These are phyloP conservation scores for Hephaestus fuliginosus DNA, from an alignment of 2,797 vertebrate genomes.

Conservation along the genomic window DNA sequence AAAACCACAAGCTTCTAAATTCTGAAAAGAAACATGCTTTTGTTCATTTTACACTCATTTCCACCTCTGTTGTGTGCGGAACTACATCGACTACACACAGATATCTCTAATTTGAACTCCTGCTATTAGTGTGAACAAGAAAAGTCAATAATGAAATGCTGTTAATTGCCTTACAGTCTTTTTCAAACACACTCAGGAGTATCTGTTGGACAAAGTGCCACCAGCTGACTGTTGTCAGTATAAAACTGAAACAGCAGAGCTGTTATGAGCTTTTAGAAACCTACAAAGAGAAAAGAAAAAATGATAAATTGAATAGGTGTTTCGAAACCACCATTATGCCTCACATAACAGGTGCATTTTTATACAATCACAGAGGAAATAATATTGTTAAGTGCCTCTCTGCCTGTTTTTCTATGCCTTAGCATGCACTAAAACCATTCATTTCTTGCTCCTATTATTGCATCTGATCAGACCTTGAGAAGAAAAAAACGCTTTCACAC, in stretches of 20 bases:
- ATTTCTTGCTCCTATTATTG: constrained; percentile 38
- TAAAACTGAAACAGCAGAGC: constrained; percentile 28
- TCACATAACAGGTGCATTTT: constrained; percentile 39
- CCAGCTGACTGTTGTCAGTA: not conserved
- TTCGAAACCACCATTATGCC: constrained; percentile 35
- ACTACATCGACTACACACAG: not conserved
- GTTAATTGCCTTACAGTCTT: constrained; percentile 30
- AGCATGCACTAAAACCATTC: constrained; percentile 45
- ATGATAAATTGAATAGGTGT: constrained; percentile 7
- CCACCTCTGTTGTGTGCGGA: not conserved
- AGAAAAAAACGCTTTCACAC: constrained; percentile 24
- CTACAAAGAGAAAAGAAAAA: not conserved
- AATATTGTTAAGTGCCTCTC: constrained; percentile 55
- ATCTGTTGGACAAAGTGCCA: not conserved
- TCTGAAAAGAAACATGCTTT: constrained; percentile 49
- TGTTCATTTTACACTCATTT: constrained; percentile 39
- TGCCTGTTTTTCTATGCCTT: constrained; percentile 26
- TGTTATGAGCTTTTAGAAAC: constrained; percentile 3
- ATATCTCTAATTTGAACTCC: not conserved
- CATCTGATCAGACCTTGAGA: constrained; percentile 53
- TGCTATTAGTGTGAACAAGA: not conserved
- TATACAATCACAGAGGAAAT: constrained; percentile 23
- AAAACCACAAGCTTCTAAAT: constrained; percentile 30
- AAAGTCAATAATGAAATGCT: not conserved
- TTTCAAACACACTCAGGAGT: not conserved